Conservation (phyloP, 2,888 invertebrate genomes). For the Lepidocyrtinus sp. region DNA sequence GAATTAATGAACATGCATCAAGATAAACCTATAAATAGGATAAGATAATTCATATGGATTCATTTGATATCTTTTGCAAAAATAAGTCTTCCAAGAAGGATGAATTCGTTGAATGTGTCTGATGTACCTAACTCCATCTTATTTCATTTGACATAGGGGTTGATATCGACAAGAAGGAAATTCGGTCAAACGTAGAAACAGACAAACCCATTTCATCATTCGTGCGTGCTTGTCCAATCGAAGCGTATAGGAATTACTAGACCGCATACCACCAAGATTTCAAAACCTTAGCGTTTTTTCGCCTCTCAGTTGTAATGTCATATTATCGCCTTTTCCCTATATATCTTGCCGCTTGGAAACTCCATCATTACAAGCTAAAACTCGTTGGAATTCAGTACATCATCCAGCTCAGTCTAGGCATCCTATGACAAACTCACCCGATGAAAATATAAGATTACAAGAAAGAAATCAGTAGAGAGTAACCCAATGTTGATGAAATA, state of each 20-base stretch:
- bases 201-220: constrained; percentile 27
- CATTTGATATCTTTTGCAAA: no score
- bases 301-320: not conserved
- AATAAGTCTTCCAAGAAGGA: not conserved
- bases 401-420: not conserved
- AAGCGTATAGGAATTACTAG: not conserved
- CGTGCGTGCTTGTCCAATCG: not conserved
- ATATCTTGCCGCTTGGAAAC: not conserved
- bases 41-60: no score
- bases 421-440: not conserved
- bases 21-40: no score
- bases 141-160: constrained; percentile 31
- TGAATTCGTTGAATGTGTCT: constrained; percentile 37
- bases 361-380: not conserved
- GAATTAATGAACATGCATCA: no score
- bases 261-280: constrained; percentile 1
- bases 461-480: not conserved
- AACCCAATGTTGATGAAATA: not conserved
- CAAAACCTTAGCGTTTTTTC: constrained; percentile 9
- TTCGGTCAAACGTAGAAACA: constrained; percentile 48
- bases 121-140: not conserved
- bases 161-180: constrained; percentile 22
- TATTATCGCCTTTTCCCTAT: not conserved
- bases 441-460: not conserved
- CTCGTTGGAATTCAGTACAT: not conserved